These are phyloP conservation scores for Colius striatus DNA, from an alignment of 2,113 vertebrate genomes.

Conservation along the genomic window DNA sequence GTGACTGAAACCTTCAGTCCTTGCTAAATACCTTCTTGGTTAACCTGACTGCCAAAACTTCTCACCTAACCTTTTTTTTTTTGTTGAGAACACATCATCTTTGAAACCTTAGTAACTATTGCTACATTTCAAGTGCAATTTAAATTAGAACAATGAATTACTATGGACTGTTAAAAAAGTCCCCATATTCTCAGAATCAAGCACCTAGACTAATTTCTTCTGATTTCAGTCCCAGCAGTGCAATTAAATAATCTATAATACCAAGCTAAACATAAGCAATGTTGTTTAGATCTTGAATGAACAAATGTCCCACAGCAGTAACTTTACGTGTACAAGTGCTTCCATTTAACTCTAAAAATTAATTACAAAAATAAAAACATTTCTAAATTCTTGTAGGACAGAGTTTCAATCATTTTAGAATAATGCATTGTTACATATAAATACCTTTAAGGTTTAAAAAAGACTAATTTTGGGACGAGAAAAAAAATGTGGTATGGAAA, in stretches of 20 bases:
- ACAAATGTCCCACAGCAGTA: background rate
- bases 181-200: background rate
- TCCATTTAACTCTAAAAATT: background rate
- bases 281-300: background rate
- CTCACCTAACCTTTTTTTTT: background rate
- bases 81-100: background rate
- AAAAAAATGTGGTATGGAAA: background rate
- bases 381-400: background rate
- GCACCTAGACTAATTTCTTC: background rate
- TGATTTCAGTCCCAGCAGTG: background rate
- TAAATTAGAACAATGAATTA: background rate
- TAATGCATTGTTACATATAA: background rate
- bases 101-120: background rate
- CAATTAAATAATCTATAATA: background rate
- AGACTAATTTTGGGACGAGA: background rate
- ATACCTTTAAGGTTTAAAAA: background rate
- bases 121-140: background rate
- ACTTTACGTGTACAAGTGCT: background rate
- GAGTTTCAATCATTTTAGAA: background rate
- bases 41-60: background rate
- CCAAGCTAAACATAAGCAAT: background rate
- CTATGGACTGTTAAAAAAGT: background rate
- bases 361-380: background rate
- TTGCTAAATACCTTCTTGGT: background rate
- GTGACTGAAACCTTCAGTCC: background rate